phyloP scores from a whole-genome alignment of 2,113 vertebrate species.

The Stictonetta naevosa region DNA sequence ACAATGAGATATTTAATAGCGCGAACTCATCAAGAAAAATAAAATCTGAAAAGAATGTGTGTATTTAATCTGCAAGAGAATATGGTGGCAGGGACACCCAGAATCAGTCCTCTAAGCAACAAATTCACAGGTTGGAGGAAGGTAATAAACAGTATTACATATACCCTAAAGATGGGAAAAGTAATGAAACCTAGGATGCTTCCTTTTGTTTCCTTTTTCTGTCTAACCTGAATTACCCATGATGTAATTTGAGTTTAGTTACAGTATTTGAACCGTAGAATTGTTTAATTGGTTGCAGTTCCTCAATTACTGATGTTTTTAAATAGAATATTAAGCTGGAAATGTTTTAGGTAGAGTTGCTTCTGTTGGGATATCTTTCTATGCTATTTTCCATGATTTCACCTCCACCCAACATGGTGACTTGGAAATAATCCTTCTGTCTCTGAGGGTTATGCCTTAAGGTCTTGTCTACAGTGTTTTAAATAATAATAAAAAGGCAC shows the following conservation, averaged over 20 bases:
- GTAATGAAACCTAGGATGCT: neutral
- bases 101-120: neutral
- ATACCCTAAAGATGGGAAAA: neutral
- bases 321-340: neutral
- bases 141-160: neutral
- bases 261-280: neutral
- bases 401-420: rapidly evolving
- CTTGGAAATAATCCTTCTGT: neutral
- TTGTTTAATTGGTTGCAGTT: neutral
- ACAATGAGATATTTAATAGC: neutral
- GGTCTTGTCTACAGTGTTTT: neutral
- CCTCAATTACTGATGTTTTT: neutral
- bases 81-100: neutral
- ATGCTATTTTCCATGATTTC: neutral
- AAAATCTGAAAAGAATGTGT: neutral
- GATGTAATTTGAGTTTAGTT: neutral
- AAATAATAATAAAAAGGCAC: neutral
- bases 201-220: neutral
- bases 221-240: neutral
- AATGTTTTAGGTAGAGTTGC: neutral
- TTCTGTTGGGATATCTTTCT: neutral
- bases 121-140: neutral
- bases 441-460: neutral
- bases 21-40: neutral
- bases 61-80: neutral